Evolutionary conservation across 1,140 invertebrate species (phyloP).

Genomic region (Drosophila paulistorum): DNA sequence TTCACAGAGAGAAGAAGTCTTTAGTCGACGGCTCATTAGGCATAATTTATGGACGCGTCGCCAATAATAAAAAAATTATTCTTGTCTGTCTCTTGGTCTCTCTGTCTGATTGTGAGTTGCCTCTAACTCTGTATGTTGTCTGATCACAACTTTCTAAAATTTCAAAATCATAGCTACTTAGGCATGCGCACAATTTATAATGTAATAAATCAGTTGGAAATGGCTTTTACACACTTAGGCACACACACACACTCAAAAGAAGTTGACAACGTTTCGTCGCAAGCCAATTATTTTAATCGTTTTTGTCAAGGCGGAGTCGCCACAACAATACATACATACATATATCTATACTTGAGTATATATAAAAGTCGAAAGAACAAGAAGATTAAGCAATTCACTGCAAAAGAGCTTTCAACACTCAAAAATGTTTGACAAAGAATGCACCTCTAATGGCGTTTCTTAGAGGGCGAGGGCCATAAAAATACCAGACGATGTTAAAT

Average conservation of each 20-base stretch:
- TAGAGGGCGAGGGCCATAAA: constrained; percentile 44
- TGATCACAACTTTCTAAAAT: constrained; percentile 72
- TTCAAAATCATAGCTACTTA: constrained; percentile 76
- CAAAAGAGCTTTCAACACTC: constrained; percentile 77
- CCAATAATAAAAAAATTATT: constrained; percentile 66
- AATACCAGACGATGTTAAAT: constrained; percentile 57
- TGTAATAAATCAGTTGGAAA: constrained; percentile 76
- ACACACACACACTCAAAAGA: constrained; percentile 51
- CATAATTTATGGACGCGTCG: constrained; percentile 71
- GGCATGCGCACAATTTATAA: constrained; percentile 80
- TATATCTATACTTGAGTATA: constrained; percentile 12
- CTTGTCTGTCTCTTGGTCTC: constrained; percentile 36
- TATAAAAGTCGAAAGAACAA: constrained; percentile 30
- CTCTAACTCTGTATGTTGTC: not conserved
- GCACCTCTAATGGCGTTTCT: constrained; percentile 67
- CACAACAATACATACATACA: constrained; percentile 48
- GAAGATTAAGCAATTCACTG: constrained; percentile 75
- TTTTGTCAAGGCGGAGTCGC: constrained; percentile 62
- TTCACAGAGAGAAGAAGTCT: constrained; percentile 15
- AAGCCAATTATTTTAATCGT: constrained; percentile 79
- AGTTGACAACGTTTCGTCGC: constrained; percentile 52
- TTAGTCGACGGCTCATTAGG: constrained; percentile 66
- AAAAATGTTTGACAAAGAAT: constrained; percentile 66
- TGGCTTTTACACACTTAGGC: constrained; percentile 71
- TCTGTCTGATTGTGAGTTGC: not conserved